Evolutionary conservation across 1,140 invertebrate species (phyloP).

Genomic region (Euura lappo): DNA sequence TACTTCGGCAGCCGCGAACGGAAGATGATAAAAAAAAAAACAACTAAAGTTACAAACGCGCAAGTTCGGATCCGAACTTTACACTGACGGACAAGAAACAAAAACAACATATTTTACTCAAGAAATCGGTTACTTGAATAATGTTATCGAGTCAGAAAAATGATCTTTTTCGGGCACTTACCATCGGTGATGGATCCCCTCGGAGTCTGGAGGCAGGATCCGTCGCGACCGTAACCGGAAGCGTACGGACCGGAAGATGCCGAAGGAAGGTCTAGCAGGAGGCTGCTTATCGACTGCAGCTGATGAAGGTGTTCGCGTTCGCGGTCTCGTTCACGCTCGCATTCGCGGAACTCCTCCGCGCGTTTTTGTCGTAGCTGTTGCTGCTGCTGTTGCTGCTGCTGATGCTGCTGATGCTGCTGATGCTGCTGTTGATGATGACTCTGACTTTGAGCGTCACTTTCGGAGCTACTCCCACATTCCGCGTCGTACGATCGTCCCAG

Average conservation of each 20-base stretch:
- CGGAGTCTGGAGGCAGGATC: background rate
- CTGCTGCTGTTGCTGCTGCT: background rate
- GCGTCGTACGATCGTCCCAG: slow-evolving; percentile 31
- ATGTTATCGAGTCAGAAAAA: no score
- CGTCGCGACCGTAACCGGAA: background rate
- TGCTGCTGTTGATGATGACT: slow-evolving; percentile 20
- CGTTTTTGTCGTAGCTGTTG: slow-evolving; percentile 16
- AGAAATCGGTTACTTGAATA: no score
- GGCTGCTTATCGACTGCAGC: slow-evolving; percentile 43
- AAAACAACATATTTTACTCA: no score
- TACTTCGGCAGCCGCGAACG: no score
- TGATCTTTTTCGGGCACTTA: background rate
- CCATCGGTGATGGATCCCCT: background rate
- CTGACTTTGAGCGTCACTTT: slow-evolving; percentile 15
- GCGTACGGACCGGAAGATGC: slow-evolving; percentile 11
- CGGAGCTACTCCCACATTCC: slow-evolving; percentile 27
- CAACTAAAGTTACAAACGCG: no score
- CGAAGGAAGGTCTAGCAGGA: slow-evolving; percentile 42
- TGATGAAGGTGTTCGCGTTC: slow-evolving; percentile 40
- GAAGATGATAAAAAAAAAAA: no score
- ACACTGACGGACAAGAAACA: no score
- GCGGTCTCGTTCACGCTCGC: slow-evolving; percentile 19
- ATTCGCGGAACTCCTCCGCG: slow-evolving; percentile 11
- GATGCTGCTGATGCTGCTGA: slow-evolving; percentile 21
- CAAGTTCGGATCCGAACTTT: no score